Evolutionary conservation across 2,888 invertebrate genomes (phyloP).

Genomic region (Eupithecia dodoneata): DNA sequence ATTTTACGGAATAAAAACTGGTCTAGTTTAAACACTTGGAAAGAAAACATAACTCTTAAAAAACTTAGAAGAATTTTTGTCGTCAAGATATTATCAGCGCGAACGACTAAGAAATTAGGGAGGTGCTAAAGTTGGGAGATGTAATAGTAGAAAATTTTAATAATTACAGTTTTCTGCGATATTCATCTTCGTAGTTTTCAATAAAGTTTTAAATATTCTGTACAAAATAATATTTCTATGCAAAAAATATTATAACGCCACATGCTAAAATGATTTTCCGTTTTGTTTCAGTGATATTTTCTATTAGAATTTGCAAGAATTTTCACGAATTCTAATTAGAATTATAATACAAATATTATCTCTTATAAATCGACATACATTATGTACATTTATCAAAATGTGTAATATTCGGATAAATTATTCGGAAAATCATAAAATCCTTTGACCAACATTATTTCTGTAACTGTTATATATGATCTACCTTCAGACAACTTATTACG

Average conservation of each 20-base stretch:
- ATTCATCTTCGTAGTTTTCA: background rate
- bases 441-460: constrained; percentile 24
- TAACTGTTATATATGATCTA: constrained; percentile 24
- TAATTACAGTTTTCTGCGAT: too few relatives aligned
- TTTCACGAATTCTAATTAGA: background rate
- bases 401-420: background rate
- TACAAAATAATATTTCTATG: background rate
- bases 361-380: background rate
- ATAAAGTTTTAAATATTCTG: background rate
- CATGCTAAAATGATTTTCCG: background rate
- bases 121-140: background rate
- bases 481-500: constrained; percentile 22
- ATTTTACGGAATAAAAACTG: background rate
- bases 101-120: background rate
- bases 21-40: background rate
- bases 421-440: background rate
- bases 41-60: background rate
- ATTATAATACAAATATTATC: background rate
- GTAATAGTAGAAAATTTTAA: too few relatives aligned
- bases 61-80: background rate
- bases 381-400: background rate
- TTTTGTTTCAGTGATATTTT: background rate
- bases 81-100: background rate
- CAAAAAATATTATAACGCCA: background rate
- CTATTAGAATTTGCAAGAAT: background rate